Conservation (phyloP, 2,113 vertebrate genomes). For the Eleginops maclovinus region DNA sequence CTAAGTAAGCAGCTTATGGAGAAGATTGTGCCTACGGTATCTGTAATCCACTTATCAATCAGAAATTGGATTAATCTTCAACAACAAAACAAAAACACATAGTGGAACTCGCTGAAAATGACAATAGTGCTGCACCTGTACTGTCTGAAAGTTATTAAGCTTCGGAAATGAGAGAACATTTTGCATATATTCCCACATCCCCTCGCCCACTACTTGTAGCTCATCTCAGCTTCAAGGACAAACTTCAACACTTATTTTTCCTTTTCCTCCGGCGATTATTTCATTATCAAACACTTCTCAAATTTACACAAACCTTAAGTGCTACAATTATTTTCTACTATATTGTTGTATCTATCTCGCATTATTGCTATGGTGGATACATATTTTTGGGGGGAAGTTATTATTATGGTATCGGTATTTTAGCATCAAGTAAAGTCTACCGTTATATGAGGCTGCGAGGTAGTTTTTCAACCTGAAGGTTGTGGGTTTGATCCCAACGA, state of each 20-base stretch:
- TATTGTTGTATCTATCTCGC: neutral
- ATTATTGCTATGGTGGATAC: neutral
- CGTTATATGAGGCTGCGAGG: too few relatives aligned
- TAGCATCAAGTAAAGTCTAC: too few relatives aligned
- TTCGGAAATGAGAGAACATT: slow-evolving; percentile 31
- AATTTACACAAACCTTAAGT: neutral
- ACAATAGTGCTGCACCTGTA: slow-evolving; percentile 30
- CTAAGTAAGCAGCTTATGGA: slow-evolving; percentile 68
- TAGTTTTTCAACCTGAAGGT: too few relatives aligned
- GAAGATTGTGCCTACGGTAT: slow-evolving; percentile 20
- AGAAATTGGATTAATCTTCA: slow-evolving; percentile 67
- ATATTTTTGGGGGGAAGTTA: too few relatives aligned
- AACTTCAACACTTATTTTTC: slow-evolving; percentile 15
- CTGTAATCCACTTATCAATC: slow-evolving; percentile 75
- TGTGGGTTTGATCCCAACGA: too few relatives aligned
- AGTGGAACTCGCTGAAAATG: slow-evolving; percentile 19
- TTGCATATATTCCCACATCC: slow-evolving; percentile 12
- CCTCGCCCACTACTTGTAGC: neutral
- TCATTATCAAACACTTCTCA: neutral
- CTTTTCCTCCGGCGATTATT: slow-evolving; percentile 5
- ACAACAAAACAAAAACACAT: slow-evolving; percentile 54
- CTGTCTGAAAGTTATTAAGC: slow-evolving; percentile 51
- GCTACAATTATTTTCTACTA: neutral
- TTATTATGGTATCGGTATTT: too few relatives aligned
- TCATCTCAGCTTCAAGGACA: slow-evolving; percentile 1